Evolutionary conservation across 2,113 vertebrate species (phyloP), one percentile per base, ranked within the genome.

Genomic region (Rhinolophus sinicus): DNA sequence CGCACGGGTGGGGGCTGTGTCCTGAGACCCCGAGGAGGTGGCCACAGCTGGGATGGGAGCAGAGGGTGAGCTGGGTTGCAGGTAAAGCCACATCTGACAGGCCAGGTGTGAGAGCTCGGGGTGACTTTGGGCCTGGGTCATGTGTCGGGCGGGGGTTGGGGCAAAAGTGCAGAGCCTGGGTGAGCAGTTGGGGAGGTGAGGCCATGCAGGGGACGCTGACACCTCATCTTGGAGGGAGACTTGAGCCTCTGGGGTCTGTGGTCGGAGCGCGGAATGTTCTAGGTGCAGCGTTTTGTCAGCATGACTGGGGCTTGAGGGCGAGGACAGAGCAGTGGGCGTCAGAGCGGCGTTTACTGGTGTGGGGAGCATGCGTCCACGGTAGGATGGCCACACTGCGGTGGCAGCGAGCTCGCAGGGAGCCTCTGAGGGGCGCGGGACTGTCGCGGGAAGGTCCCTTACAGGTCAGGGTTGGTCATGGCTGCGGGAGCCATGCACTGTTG

Each of bases 311-410:
- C 21, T 28, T 0, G 38, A 9, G 33, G 38, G 64, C 3, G 56
- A 26, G 9, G 24, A 26, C 19, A 1, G 67, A 6, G 44, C 19
- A 1, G 33, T 0, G 10, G 40, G 19, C 5, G 3, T 12, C 3
- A 0, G 26, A 1, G 30, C 0, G 3, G 70, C 26, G 14, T 77
- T 50, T 3, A 33, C 60, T 4, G 4, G 33, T 0, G 13, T 0
- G 6, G 38, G 1, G 12, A 6, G 44, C 7, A 2, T 0, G 0
- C 0, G 0, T 64, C 1, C 0, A 2, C n/a, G 2, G 2, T 0
- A 6, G 21, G 33, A 1, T 6, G 50, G 28, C 26, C 8, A 3
- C 8, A 5, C 2, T 2, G n/a, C 24, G 12, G 11, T 1, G 2
- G n/a, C 24, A 15, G 11, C 0, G 4, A 22, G 76, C 26, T 44